phyloP scores from a whole-genome alignment of 2,113 vertebrate species.

The Pangasianodon hypophthalmus region DNA sequence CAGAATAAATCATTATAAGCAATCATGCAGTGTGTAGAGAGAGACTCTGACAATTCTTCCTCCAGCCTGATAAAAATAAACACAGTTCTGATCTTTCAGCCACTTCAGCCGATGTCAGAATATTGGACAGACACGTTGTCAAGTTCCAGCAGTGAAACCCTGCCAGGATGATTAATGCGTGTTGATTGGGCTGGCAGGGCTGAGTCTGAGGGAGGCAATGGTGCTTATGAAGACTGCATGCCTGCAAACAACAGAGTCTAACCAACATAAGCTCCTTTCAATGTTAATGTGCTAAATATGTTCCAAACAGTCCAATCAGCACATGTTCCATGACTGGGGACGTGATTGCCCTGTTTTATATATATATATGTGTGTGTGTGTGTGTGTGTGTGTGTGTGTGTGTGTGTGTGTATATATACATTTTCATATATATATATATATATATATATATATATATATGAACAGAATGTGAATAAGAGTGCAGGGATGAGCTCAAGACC shows the following conservation, averaged over 20 bases:
- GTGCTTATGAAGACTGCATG: background rate
- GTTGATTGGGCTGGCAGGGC: slow-evolving; percentile 44
- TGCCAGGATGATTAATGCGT: slow-evolving; percentile 42
- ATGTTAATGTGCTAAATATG: background rate
- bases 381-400: too few relatives aligned
- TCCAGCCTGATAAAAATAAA: slow-evolving; percentile 44
- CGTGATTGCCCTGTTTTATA: too few relatives aligned
- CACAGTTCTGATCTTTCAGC: slow-evolving; percentile 34
- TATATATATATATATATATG: too few relatives aligned
- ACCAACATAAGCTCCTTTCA: background rate
- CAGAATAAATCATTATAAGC: background rate
- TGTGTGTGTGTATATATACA: too few relatives aligned
- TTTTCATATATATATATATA: too few relatives aligned
- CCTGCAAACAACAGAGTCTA: background rate
- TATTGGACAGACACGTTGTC: slow-evolving; percentile 44
- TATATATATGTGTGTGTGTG: too few relatives aligned
- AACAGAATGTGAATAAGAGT: background rate
- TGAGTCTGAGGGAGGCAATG: background rate
- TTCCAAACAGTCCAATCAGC: background rate
- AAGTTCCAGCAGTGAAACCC: slow-evolving; percentile 16
- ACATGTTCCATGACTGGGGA: background rate
- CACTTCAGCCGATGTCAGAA: slow-evolving; percentile 32
- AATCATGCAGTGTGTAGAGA: background rate
- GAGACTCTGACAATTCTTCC: background rate
- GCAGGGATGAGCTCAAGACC: background rate